Evolutionary conservation across 2,888 invertebrate species (phyloP), one percentile per base, ranked within the genome.

Genomic region (Caenorhabditis macrosperma): DNA sequence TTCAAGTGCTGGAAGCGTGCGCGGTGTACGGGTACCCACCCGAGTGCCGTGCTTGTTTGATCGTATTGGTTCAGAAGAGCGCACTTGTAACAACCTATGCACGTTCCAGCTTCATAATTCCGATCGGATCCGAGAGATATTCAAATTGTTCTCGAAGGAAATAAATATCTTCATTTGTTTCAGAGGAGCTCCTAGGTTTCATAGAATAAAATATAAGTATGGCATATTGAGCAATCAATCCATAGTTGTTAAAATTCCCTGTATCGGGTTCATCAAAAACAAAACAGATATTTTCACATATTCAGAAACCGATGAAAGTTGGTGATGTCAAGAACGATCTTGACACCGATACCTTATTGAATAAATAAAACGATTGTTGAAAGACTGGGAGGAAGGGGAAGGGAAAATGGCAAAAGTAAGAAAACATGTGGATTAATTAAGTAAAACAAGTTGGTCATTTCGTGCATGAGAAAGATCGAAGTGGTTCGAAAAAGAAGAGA

Each of bases 371-470:
- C 0, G 26, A n/a, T 28, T n/a, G n/a, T 22, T 41, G 63, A 63
- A 72, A 72, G 72, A 72, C 64, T 55, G 72, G 71, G 64, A 26
- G 54, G 9, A 9, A 28, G 50, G 35, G 30, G 54, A 33, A 9
- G 41, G 50, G 35, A 54, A 72, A 38, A 64, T 74, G 74, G 74
- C 74, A 74, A 74, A 59, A 55, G 57, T 57, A 57, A 46, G 59
- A 50, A 54, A 41, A 64, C 60, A 55, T 55, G 61, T 71, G 59
- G 60, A 55, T 59, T 74, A 74, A 64, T 57, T 74, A 59, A 64
- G 50, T 55, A 59, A 59, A 64, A 64, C 50, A 64, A 50, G 54
- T 74, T 74, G 74, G 74, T 74, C 74, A 74, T 74, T 74, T 74
- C 64, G 74, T 64, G 74, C 74, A 50, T 38, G 57, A n/a, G n/a